Evolutionary conservation across 1,140 invertebrate genomes (phyloP).

Genomic region (Agrypnia vestita): DNA sequence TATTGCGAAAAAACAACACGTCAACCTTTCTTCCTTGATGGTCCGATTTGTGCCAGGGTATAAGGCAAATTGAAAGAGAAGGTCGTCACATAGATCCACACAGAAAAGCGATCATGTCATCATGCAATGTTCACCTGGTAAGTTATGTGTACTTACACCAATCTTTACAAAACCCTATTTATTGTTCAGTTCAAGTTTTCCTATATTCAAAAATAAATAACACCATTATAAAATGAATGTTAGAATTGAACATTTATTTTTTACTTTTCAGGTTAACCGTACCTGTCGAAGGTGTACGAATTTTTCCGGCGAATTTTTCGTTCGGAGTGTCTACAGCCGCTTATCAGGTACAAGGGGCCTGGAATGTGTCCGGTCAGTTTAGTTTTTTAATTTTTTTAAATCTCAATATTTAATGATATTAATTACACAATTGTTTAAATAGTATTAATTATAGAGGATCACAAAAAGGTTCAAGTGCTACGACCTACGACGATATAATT

Average conservation of each 20-base stretch:
- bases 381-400: slow-evolving; percentile 1
- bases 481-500: neutral
- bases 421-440: no score
- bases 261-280: neutral
- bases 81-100: neutral
- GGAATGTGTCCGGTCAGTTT: slow-evolving; percentile 71
- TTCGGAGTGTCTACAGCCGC: slow-evolving; percentile 73
- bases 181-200: no score
- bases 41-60: neutral
- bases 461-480: no score
- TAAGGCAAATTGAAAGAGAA: neutral
- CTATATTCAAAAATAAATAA: neutral
- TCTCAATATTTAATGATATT: no score
- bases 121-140: slow-evolving; percentile 10
- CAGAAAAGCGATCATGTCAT: neutral
- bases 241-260: neutral
- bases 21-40: neutral
- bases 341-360: slow-evolving; percentile 76
- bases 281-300: slow-evolving; percentile 14
- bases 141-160: no score
- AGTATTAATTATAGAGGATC: neutral
- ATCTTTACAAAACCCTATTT: no score
- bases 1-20: neutral
- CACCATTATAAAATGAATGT: neutral
- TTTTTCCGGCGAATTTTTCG: slow-evolving; percentile 72